A percentile compares a stretch with the other conserved stretches of the same genome.
These are phyloP conservation scores for Drosophila silvestris DNA, from an alignment of 2,888 invertebrate genomes.

Conservation along the genomic window DNA sequence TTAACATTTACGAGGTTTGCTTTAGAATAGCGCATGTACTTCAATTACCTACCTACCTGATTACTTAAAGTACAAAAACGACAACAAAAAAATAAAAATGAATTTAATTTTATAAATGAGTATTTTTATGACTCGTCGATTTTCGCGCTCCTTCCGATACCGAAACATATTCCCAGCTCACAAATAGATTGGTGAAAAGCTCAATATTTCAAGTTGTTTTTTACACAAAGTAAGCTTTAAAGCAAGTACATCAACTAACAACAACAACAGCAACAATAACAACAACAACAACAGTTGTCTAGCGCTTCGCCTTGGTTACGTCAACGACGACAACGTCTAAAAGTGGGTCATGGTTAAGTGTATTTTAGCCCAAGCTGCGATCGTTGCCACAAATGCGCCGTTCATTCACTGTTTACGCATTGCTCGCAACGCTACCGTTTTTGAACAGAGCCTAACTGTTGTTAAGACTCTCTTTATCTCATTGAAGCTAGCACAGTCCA, in stretches of 20 bases:
- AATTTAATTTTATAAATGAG: conserved; percentile 7
- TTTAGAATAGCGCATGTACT: conserved; percentile 21
- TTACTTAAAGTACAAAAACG: conserved; percentile 10
- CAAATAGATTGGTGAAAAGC: conserved; percentile 25
- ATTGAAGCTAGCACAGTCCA: background rate
- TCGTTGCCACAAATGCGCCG: conserved; percentile 55
- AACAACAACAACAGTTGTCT: conserved; percentile 22
- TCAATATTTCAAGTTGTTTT: conserved; percentile 29
- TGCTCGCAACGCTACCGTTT: conserved; percentile 38
- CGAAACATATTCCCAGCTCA: conserved; percentile 15
- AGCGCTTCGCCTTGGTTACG: conserved; percentile 47
- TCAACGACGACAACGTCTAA: conserved; percentile 29
- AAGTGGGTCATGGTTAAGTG: conserved; percentile 77
- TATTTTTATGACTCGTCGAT: conserved; percentile 14
- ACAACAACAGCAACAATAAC: conserved; percentile 30
- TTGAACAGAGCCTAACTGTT: conserved; percentile 26
- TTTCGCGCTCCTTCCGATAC: conserved; percentile 5
- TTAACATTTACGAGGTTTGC: conserved; percentile 29
- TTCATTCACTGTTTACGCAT: conserved; percentile 52
- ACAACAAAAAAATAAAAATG: conserved; percentile 1
- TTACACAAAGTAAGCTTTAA: conserved; percentile 32
- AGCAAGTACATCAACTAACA: conserved; percentile 36
- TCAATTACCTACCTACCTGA: conserved; percentile 21
- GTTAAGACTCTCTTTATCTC: conserved; percentile 11
- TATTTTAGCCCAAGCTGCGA: conserved; percentile 65